Evolutionary conservation across 2,888 invertebrate species (phyloP), one percentile per base, ranked within the genome.

Genomic region (Drosophila subquinaria): DNA sequence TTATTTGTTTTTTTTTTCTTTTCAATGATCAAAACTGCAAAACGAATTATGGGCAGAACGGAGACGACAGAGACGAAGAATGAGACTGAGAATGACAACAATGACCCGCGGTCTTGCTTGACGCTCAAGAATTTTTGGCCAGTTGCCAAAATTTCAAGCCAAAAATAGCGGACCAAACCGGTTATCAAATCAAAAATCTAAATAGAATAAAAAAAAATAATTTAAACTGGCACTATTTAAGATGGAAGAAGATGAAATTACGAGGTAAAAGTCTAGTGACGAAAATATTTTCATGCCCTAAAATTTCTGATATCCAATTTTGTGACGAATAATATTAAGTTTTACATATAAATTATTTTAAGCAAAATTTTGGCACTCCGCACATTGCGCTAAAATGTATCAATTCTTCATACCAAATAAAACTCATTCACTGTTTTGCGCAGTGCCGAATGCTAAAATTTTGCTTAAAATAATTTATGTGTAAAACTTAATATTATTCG

Each of bases 41-140:
- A 55, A 20, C 17, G 43, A 43, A 35, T 33, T 33, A 43, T 20
- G 43, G 35, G 33, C 5, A 43, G 8, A n/a, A 53, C 30, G 30
- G 15, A 30, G 10, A 30, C 23, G 23, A 10, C 4, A 10, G 33
- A 17, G 55, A 33, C 30, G 11, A 15, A 11, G 27, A 64, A 70
- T 73, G 61, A 78, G 33, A 42, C 43, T 76, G 64, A 57, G 69
- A 73, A 68, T 81, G 87, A 81, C 87, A 82, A 79, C 76, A 86
- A 73, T 83, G 85, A 79, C 73, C 89, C 61, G 81, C 72, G 69
- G 70, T 64, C 59, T 40, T 62, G 23, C 55, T 48, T 73, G 64
- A 70, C 61, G 71, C 27, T 62, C 33, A 30, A 43, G 87, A 65
- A 83, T 65, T 77, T 76, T 79, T 83, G 84, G 88, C 82, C 23